Base-by-base conservation (phyloP, 2,113 vertebrate species). In the Apteryx owenii region DNA sequence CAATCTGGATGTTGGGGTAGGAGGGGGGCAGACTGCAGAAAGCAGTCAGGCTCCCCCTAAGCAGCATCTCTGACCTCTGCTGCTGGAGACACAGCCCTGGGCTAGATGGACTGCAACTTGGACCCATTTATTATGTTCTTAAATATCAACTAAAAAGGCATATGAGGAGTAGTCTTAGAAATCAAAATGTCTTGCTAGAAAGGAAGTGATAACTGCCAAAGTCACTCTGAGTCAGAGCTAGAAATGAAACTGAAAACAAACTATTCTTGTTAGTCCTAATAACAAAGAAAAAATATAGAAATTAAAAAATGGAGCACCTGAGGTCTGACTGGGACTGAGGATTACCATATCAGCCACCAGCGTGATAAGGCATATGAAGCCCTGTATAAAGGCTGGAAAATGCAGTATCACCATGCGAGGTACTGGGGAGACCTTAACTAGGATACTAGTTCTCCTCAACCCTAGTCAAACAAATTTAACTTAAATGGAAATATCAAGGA, bases 221-320 rank as follows among this genome's bases (percentile, higher is more conserved):
- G 17, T 10, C 7, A 71, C 26, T 46, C 60, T 89, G 33, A 85
- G n/a, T 79, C 81, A 91, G 56, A 85, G 51, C 50, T 65, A 72
- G 42, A 94, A 94, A 82, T 26, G 25, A 25, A 85, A 84, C 89
- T 38, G 60, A 94, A 96, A 94, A 66, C 5, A 81, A 88, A 31
- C 19, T 64, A 33, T 68, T 85, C 16, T 48, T 76, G 4, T 75
- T 95, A 72, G 42, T 88, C 15, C 15, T 44, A 46, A 70, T 12
- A 89, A 62, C 8, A 90, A 78, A 11, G 16, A 81, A 87, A 79
- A 4, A 60, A 86, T 36, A 56, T 0, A 69, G 18, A 89, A 38
- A 11, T n/a, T 61, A 91, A 92, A 76, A 91, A 93, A 76, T 56
- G n/a, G 14, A 89, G 23, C 8, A 84, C 7, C 66, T 76, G 31